phyloP scores from a whole-genome alignment of 2,888 invertebrate species.

The Orthosia gothica region DNA sequence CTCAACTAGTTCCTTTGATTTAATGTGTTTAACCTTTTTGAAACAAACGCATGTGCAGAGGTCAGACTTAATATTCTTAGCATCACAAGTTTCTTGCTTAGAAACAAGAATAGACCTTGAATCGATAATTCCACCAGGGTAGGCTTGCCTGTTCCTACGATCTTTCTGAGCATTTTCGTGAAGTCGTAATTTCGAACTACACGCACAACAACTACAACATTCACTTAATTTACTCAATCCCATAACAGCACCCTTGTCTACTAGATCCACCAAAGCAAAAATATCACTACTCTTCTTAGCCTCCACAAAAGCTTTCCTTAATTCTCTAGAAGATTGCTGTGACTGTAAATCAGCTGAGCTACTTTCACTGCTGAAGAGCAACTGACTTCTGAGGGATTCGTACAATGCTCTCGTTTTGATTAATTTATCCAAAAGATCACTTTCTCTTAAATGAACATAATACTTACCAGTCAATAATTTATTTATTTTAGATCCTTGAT shows the following conservation, averaged over 20 bases:
- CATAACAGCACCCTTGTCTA: constrained; percentile 74
- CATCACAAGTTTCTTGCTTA: constrained; percentile 61
- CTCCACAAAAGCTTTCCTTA: constrained; percentile 58
- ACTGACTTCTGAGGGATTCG: constrained; percentile 77
- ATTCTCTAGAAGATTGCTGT: constrained; percentile 42
- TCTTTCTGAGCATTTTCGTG: constrained; percentile 52
- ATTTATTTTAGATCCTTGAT: constrained; percentile 74
- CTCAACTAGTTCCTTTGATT: constrained; percentile 61
- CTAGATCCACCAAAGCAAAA: constrained; percentile 73
- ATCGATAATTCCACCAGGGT: constrained; percentile 42
- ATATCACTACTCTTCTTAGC: constrained; percentile 70
- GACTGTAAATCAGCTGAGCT: constrained; percentile 67
- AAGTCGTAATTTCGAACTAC: constrained; percentile 67
- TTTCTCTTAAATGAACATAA: constrained; percentile 76
- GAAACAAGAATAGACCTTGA: constrained; percentile 66
- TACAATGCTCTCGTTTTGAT: constrained; percentile 80
- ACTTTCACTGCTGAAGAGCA: constrained; percentile 73
- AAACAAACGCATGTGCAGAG: constrained; percentile 77
- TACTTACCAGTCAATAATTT: constrained; percentile 75
- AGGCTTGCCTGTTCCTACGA: constrained; percentile 60
- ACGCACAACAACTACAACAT: constrained; percentile 81
- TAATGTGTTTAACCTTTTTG: constrained; percentile 66
- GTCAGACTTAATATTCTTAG: constrained; percentile 78
- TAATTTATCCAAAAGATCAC: constrained; percentile 77
- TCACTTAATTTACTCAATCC: constrained; percentile 70